These are phyloP conservation scores for Chamaea fasciata DNA, from an alignment of 2,113 vertebrate genomes.

Conservation along the genomic window DNA sequence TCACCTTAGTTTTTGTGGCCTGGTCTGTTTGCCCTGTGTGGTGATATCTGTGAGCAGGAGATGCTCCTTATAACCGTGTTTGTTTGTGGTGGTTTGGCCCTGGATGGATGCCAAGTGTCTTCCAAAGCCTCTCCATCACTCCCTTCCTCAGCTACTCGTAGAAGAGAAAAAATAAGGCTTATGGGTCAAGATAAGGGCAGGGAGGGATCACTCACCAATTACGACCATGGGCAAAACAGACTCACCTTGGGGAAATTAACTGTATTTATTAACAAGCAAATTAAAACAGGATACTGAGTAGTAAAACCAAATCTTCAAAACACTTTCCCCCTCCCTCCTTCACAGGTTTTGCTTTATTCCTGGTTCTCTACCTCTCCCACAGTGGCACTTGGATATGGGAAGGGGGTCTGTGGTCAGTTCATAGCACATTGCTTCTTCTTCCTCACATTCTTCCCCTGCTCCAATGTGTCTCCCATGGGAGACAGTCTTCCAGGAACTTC, in stretches of 20 bases:
- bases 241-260: not conserved
- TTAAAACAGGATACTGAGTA: not conserved
- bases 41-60: not conserved
- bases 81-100: not conserved
- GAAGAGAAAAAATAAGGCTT: not conserved
- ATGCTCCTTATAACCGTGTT: not conserved
- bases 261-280: not conserved
- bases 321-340: not conserved
- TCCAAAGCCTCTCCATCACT: not conserved
- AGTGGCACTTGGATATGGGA: not conserved
- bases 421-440: not conserved
- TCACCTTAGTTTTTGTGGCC: not conserved
- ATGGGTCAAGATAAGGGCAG: not conserved
- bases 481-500: not conserved
- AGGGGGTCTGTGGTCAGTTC: not conserved
- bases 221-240: not conserved
- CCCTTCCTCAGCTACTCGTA: not conserved
- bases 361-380: not conserved
- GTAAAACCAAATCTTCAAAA: not conserved
- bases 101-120: not conserved
- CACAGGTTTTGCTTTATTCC: not conserved
- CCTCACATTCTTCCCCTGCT: not conserved
- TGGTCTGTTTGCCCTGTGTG: not conserved
- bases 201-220: not conserved
- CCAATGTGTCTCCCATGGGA: fast-evolving